Evolutionary conservation across 2,113 vertebrate species (phyloP).

Genomic region (Entosphenus tridentatus): DNA sequence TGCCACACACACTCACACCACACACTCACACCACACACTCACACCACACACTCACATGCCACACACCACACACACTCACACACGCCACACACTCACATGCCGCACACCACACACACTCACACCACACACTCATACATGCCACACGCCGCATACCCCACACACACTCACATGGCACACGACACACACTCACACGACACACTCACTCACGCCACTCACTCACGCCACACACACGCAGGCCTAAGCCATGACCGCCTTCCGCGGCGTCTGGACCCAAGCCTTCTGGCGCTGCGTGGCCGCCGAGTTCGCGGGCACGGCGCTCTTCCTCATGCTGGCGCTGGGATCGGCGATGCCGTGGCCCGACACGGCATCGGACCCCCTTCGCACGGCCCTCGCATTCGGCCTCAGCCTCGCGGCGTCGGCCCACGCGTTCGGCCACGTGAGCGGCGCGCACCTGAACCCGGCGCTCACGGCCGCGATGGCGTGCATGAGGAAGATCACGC

Average conservation of each 20-base stretch:
- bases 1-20: too few relatives aligned
- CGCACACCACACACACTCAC: too few relatives aligned
- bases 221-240: too few relatives aligned
- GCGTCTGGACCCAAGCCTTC: constrained; percentile 81
- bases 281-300: constrained; percentile 75
- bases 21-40: too few relatives aligned
- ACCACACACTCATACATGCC: too few relatives aligned
- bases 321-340: constrained; percentile 64
- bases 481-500: constrained; percentile 59
- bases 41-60: too few relatives aligned
- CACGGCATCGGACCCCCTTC: constrained; percentile 44
- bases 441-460: constrained; percentile 78
- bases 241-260: constrained; percentile 67
- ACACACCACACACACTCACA: too few relatives aligned
- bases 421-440: constrained; percentile 85
- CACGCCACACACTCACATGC: too few relatives aligned
- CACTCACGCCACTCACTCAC: too few relatives aligned
- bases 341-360: constrained; percentile 72
- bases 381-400: constrained; percentile 81
- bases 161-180: too few relatives aligned
- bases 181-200: too few relatives aligned
- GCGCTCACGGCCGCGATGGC: constrained; percentile 73
- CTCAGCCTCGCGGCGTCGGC: constrained; percentile 90
- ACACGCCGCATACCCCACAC: too few relatives aligned
- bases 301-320: constrained; percentile 68